A percentile compares a stretch with the other conserved stretches of the same genome.
These are phyloP conservation scores for Dipodomys spectabilis DNA, from an alignment of 2,113 vertebrate species.

Conservation along the genomic window DNA sequence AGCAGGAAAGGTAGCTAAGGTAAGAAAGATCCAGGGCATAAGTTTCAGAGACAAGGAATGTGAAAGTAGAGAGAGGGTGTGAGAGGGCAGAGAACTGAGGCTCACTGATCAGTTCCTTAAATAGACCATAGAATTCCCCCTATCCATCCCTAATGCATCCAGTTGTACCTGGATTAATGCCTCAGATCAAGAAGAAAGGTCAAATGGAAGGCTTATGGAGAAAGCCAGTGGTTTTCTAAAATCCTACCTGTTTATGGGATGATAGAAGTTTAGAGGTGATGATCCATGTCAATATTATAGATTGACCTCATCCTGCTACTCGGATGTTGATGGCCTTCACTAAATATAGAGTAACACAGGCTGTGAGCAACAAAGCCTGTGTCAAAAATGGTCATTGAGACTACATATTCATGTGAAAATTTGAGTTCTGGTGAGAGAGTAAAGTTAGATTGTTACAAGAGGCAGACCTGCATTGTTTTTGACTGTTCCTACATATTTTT, in stretches of 20 bases:
- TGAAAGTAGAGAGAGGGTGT: no score
- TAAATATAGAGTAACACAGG: not conserved
- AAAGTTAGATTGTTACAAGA: not conserved
- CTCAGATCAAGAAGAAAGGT: not conserved
- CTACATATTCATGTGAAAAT: not conserved
- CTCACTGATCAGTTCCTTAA: no score
- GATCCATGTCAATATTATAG: not conserved
- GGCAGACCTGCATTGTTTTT: not conserved
- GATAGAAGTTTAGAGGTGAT: not conserved
- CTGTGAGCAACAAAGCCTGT: not conserved
- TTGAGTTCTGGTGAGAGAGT: not conserved
- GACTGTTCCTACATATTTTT: not conserved
- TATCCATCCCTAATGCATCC: not conserved
- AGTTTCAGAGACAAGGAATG: no score
- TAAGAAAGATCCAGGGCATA: no score
- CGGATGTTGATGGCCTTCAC: not conserved
- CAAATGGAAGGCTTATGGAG: not conserved
- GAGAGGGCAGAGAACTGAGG: no score
- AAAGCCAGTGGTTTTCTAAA: slow-evolving; percentile 15
- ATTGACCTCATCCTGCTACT: not conserved
- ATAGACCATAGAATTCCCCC: not conserved
- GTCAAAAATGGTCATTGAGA: not conserved
- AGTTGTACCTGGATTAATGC: not conserved
- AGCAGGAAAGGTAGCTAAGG: no score
- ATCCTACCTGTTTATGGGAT: not conserved